These are phyloP conservation scores for Hyphantria cunea DNA, from an alignment of 1,140 invertebrate species.

Conservation along the genomic window DNA sequence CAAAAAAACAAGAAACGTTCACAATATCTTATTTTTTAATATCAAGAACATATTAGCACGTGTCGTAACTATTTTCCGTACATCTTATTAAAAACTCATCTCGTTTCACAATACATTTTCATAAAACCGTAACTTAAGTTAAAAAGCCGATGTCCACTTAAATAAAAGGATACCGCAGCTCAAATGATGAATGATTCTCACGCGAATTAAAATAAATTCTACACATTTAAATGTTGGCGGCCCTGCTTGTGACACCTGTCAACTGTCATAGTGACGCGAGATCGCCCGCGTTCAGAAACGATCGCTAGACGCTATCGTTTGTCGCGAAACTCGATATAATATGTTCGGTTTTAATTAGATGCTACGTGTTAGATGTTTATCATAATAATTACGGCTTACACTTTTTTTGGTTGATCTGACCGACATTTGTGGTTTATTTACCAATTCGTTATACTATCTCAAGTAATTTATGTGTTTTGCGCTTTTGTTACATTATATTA, in stretches of 20 bases:
- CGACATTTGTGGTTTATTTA: too few species aligned
- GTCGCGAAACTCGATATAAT: constrained; percentile 61
- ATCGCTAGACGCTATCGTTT: constrained; percentile 46
- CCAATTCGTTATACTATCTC: too few species aligned
- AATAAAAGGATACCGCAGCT: constrained; percentile 12
- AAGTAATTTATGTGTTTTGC: neutral
- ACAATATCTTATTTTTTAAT: too few species aligned
- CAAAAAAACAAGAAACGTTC: too few species aligned
- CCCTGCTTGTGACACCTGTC: constrained; percentile 71
- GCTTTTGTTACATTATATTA: neutral
- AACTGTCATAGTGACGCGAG: constrained; percentile 64
- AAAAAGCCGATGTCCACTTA: constrained; percentile 3
- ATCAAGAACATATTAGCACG: too few species aligned
- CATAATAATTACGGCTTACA: constrained; percentile 18
- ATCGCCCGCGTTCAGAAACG: constrained; percentile 59
- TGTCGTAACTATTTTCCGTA: too few species aligned
- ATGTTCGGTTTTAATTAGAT: constrained; percentile 46
- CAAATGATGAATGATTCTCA: constrained; percentile 29
- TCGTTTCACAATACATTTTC: too few species aligned
- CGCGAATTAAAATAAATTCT: constrained; percentile 20
- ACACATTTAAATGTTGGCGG: constrained; percentile 25
- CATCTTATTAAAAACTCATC: too few species aligned
- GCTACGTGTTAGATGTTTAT: constrained; percentile 31
- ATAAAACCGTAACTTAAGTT: neutral
- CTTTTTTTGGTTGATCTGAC: neutral